Conservation (phyloP, 2,888 invertebrate species). For the Blera fallax region DNA sequence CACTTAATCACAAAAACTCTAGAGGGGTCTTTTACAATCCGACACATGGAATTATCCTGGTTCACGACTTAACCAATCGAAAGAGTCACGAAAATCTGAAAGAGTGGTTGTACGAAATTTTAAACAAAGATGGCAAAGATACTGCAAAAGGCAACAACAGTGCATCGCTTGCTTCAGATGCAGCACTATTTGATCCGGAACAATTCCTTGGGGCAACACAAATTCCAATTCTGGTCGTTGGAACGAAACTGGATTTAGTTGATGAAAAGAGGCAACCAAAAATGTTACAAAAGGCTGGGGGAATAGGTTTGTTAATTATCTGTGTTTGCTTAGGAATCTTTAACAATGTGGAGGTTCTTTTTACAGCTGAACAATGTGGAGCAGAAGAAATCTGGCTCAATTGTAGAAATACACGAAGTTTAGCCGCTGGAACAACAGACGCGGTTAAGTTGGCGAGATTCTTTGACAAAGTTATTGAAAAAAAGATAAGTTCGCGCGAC, state of each 20-base stretch:
- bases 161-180: conserved; percentile 23
- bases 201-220: conserved; percentile 92
- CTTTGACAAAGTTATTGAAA: conserved; percentile 90
- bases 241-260: conserved; percentile 94
- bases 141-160: conserved; percentile 75
- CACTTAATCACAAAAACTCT: conserved; percentile 95
- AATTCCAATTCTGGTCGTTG: conserved; percentile 96
- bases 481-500: conserved; percentile 77
- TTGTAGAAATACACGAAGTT: conserved; percentile 87
- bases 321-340: not conserved
- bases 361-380: conserved; percentile 92
- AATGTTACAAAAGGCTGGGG: conserved; percentile 78
- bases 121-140: conserved; percentile 87
- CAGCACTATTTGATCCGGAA: conserved; percentile 87
- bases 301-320: conserved; percentile 76
- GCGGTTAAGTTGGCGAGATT: conserved; percentile 96
- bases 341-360: not conserved
- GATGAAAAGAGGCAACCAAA: conserved; percentile 87
- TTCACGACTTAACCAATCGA: conserved; percentile 97
- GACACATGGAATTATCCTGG: conserved; percentile 96
- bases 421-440: conserved; percentile 97
- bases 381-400: conserved; percentile 96
- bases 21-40: conserved; percentile 96
- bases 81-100: conserved; percentile 97
- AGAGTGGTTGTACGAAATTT: conserved; percentile 95